phyloP scores from a whole-genome alignment of 2,888 invertebrate genomes.

The Aradus depressus region DNA sequence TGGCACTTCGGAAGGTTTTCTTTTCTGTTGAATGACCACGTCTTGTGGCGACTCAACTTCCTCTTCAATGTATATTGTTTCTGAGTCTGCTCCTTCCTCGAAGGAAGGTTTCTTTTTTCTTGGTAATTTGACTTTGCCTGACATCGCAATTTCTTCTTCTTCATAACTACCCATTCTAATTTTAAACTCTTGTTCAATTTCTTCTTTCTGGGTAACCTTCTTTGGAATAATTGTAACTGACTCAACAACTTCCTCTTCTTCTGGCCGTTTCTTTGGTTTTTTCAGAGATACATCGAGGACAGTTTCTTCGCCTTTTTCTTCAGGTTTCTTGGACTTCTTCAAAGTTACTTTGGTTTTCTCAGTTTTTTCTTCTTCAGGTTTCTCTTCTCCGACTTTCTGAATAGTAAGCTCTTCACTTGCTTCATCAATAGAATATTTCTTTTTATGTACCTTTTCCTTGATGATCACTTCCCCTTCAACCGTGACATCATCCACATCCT shows the following conservation, averaged over 20 bases:
- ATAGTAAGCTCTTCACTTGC: constrained; percentile 40
- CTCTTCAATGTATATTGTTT: constrained; percentile 52
- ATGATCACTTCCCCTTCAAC: constrained; percentile 26
- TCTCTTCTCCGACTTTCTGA: constrained; percentile 35
- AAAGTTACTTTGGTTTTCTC: constrained; percentile 43
- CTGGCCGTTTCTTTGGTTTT: constrained; percentile 52
- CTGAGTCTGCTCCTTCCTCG: constrained; percentile 63
- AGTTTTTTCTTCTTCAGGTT: constrained; percentile 30
- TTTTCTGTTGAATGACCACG: constrained; percentile 37
- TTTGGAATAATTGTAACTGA: constrained; percentile 55
- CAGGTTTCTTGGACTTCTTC: constrained; percentile 39
- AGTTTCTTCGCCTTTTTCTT: constrained; percentile 36
- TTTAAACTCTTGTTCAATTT: constrained; percentile 81
- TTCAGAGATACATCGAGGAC: constrained; percentile 41
- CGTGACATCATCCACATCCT: constrained; percentile 22
- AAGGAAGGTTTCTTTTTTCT: constrained; percentile 56
- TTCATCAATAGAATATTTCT: constrained; percentile 34
- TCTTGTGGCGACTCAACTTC: constrained; percentile 51
- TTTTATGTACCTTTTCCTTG: constrained; percentile 31
- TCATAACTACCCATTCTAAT: constrained; percentile 75
- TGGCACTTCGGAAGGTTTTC: constrained; percentile 28
- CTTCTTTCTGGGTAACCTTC: constrained; percentile 48
- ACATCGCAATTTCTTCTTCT: constrained; percentile 78
- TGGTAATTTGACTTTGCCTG: constrained; percentile 68
- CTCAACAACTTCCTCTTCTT: constrained; percentile 54